Percentiles rank a stretch among this genome's conserved stretches.
Evolutionary conservation across 2,888 invertebrate genomes (phyloP).

Genomic region (Lordiphosa andalusiaca): DNA sequence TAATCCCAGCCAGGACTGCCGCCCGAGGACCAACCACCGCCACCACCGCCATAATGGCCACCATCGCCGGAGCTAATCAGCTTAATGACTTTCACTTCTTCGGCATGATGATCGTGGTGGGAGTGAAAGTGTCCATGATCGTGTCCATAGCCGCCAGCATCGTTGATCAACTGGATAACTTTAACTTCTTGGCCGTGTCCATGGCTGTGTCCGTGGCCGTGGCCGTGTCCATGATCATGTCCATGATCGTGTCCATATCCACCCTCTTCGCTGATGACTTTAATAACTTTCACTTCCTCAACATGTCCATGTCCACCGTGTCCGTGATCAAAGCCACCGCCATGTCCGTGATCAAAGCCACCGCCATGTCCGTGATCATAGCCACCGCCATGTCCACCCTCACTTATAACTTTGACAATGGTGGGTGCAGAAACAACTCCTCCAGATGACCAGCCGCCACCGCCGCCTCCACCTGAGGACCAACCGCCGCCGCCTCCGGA

Average conservation of each 20-base stretch:
- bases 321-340: constrained; percentile 1
- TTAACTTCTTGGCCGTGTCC: constrained; percentile 16
- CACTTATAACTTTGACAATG: constrained; percentile 20
- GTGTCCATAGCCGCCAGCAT: constrained; percentile 14
- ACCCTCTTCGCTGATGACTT: constrained; percentile 27
- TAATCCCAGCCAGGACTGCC: constrained; percentile 30
- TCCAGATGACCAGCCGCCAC: constrained; percentile 24
- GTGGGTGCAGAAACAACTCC: constrained; percentile 19
- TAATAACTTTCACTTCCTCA: constrained; percentile 6
- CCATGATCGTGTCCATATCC: constrained; percentile 15
- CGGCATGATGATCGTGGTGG: constrained; percentile 15
- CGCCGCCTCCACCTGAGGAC: constrained; percentile 24
- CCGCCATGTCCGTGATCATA: constrained; percentile 2
- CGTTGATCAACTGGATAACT: constrained; percentile 27
- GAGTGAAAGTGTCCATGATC: constrained; percentile 9
- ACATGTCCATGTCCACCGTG: constrained; percentile 5
- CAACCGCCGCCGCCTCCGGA: constrained; percentile 18
- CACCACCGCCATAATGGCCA: constrained; percentile 21
- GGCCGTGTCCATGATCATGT: background rate
- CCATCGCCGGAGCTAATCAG: constrained; percentile 28
- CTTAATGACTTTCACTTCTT: constrained; percentile 35
- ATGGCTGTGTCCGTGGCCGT: constrained; percentile 8
- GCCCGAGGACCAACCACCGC: constrained; percentile 28
- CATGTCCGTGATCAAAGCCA: background rate
- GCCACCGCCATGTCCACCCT: background rate